These are phyloP conservation scores for Geotrypetes seraphini DNA, from an alignment of 2,797 vertebrate species.

Conservation along the genomic window DNA sequence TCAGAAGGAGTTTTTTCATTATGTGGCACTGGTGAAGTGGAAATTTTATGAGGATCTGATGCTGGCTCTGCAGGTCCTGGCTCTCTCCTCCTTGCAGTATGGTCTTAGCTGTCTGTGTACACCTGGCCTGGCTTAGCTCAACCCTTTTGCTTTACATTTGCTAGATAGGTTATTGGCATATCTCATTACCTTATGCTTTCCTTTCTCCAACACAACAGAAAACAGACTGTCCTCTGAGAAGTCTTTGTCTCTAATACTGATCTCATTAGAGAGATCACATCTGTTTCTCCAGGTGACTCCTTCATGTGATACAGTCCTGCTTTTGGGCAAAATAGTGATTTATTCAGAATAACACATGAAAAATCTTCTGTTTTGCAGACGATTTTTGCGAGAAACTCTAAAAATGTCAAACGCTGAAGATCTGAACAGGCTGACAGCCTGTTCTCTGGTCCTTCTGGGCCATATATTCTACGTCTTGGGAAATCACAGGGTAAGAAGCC, in stretches of 20 bases:
- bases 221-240: neutral
- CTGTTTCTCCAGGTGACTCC: too few relatives aligned
- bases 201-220: too few relatives aligned
- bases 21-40: too few relatives aligned
- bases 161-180: neutral
- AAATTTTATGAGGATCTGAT: too few relatives aligned
- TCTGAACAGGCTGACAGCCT: constrained; percentile 89
- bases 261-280: too few relatives aligned
- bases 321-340: too few relatives aligned
- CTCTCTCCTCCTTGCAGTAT: too few relatives aligned
- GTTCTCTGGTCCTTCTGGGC: constrained; percentile 89
- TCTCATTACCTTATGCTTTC: too few relatives aligned
- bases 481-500: constrained; percentile 90
- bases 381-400: constrained; percentile 89
- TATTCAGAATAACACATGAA: neutral
- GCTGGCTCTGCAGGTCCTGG: too few relatives aligned
- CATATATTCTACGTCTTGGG: constrained; percentile 96
- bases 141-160: neutral
- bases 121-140: neutral
- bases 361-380: constrained; percentile 39
- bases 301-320: neutral
- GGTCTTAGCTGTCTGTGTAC: too few relatives aligned
- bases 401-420: constrained; percentile 98
- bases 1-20: too few relatives aligned
- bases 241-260: neutral